These are phyloP conservation scores for Microtus richardsoni DNA, from an alignment of 2,113 vertebrate genomes.

Conservation along the genomic window DNA sequence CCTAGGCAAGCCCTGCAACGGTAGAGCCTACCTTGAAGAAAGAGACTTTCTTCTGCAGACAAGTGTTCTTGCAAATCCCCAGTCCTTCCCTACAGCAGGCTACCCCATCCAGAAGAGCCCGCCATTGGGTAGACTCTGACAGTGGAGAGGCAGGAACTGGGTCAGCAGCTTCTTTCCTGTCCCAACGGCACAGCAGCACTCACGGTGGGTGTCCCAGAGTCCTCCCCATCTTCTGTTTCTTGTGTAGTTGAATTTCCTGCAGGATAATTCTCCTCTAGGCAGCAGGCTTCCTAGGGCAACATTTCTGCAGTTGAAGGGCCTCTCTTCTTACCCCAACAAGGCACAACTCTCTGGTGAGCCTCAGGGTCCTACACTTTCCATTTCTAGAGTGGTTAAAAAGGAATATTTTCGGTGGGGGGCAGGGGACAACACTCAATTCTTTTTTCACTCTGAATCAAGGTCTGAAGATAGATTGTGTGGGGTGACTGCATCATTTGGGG, in stretches of 20 bases:
- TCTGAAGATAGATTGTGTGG: neutral
- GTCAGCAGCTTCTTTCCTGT: neutral
- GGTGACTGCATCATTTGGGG: neutral
- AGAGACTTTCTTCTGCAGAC: neutral
- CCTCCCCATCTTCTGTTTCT: neutral
- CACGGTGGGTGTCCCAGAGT: rapidly evolving
- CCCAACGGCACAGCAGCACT: neutral
- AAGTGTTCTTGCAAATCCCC: neutral
- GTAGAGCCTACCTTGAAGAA: neutral
- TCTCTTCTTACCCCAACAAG: neutral
- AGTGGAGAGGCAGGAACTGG: neutral
- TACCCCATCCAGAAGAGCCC: neutral
- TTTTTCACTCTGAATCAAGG: neutral
- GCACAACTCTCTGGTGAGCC: neutral
- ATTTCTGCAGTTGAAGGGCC: neutral
- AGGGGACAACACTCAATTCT: neutral
- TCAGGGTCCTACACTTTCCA: neutral
- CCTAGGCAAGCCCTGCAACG: rapidly evolving
- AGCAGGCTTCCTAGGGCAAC: neutral
- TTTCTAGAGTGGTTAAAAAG: neutral
- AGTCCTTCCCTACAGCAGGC: neutral
- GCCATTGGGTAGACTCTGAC: neutral
- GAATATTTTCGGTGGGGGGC: no score
- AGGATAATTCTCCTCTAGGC: no score
- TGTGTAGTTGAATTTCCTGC: neutral